These are phyloP conservation scores for Chrysolina oricalcia DNA, from an alignment of 2,888 invertebrate genomes.

Conservation along the genomic window DNA sequence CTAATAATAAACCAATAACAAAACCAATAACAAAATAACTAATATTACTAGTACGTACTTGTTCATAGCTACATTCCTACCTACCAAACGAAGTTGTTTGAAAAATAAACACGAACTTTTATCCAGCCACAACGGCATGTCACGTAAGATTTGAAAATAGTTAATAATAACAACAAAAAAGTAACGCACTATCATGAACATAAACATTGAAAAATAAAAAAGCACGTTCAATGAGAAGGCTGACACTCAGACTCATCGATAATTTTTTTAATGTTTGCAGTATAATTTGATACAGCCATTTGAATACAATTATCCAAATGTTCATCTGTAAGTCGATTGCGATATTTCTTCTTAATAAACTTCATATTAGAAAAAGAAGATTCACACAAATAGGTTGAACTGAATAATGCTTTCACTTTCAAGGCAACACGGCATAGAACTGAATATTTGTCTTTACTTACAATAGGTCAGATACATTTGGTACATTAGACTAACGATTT, in stretches of 20 bases:
- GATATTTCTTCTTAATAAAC: conserved; percentile 8
- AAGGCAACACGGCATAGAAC: not conserved
- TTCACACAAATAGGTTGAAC: conserved; percentile 27
- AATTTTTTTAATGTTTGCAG: conserved; percentile 31
- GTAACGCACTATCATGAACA: conserved; percentile 19
- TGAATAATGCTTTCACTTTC: conserved; percentile 24
- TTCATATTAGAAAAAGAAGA: conserved; percentile 29
- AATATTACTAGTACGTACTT: conserved; percentile 27
- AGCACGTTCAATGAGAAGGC: conserved; percentile 27
- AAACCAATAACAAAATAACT: conserved; percentile 19
- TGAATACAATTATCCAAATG: conserved; percentile 28
- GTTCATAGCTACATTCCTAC: conserved; percentile 27
- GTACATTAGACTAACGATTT: conserved; percentile 7
- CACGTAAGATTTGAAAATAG: conserved; percentile 8
- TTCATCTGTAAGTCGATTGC: conserved; percentile 26
- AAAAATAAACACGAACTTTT: conserved; percentile 21
- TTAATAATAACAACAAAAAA: conserved; percentile 18
- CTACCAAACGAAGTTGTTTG: conserved; percentile 12
- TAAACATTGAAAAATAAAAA: conserved; percentile 17
- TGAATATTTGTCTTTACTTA: conserved; percentile 8
- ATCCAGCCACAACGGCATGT: conserved; percentile 15
- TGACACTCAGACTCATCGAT: conserved; percentile 30
- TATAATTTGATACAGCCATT: conserved; percentile 33
- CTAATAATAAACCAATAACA: not conserved
- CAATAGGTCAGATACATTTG: not conserved